Base-by-base conservation (phyloP, 2,797 vertebrate species). In the Lophius americanus region DNA sequence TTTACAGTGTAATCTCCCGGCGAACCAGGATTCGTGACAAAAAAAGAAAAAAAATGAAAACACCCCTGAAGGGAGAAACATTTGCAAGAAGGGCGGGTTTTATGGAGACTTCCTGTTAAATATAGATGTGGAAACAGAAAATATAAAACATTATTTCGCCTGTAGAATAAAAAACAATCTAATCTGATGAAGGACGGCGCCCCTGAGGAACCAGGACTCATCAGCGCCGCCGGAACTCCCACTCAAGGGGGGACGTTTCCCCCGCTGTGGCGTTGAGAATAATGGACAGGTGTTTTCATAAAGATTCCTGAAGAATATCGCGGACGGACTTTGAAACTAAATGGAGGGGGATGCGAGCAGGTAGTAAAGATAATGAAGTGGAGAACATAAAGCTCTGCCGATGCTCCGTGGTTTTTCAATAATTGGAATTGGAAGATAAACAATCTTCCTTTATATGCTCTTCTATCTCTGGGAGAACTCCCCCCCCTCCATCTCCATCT, bases 291-390 rank as follows among this genome's bases (percentile, higher is more conserved):
- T 50, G 61, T 66, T 76, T 83, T 74, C 60, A 42, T 55, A 39
- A 41, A 47, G 37, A 71, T 70, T 74, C 70, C 55, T 70, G 43
- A 43, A 56, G 58, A 64, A 75, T 60, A 47, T 36, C 62, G 57
- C 49, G 53, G 70, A 74, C 68, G 51, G 68, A 77, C 70, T 75
- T 66, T 39, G 58, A 81, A 77, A 60, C 52, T 54, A 68, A 75
- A 71, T 78, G 59, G 60, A 73, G 65, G 66, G 39, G n/a, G 39
- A 72, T 14, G 4, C 70, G 66, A 37, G 43, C 57, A 68, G 70
- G 68, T 69, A 70, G 39, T 75, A 79, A 85, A 85, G 59, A 84
- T 79, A 87, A 88, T 81, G 39, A 84, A 82, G 65, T 86, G 69
- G 63, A 73, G 60, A 66, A 60, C 64, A 78, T 88, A 85, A 87